Conservation (phyloP, 2,888 invertebrate species). For the Biston stratarius region DNA sequence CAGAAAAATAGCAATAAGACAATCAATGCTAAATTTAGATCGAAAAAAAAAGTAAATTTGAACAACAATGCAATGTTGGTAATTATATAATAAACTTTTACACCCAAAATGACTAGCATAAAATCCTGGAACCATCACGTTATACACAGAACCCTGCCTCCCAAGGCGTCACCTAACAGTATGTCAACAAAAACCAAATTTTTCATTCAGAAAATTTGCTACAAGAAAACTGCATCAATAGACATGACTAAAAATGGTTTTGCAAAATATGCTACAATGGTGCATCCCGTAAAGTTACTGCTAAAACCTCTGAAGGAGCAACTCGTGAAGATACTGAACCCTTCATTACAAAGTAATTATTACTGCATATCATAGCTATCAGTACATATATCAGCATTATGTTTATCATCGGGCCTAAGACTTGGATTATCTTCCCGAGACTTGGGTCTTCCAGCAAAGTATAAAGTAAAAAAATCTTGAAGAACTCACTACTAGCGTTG, state of each 20-base stretch:
- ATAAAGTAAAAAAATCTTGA: no score
- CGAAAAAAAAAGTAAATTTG: neutral
- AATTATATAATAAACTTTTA: neutral
- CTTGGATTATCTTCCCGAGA: no score
- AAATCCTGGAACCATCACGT: neutral
- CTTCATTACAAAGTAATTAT: constrained; percentile 3
- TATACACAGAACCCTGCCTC: neutral
- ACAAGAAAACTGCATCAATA: constrained; percentile 57
- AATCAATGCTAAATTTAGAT: no score
- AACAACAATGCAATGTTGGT: neutral
- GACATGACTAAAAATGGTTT: constrained; percentile 71
- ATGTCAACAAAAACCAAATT: constrained; percentile 59
- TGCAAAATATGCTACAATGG: constrained; percentile 54
- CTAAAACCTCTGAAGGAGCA: constrained; percentile 55
- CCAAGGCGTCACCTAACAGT: neutral
- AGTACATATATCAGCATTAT: no score
- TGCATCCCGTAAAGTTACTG: constrained; percentile 50
- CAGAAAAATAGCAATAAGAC: no score
- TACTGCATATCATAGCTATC: no score
- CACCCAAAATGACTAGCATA: neutral
- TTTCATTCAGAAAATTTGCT: constrained; percentile 65
- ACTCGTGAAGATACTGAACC: constrained; percentile 57
- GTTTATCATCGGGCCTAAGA: no score
- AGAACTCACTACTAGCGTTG: no score
- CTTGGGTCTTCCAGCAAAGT: no score